Percentiles rank a stretch among this genome's conserved stretches.
Evolutionary conservation across 2,113 vertebrate genomes (phyloP).

Genomic region (Peucedramus taeniatus): DNA sequence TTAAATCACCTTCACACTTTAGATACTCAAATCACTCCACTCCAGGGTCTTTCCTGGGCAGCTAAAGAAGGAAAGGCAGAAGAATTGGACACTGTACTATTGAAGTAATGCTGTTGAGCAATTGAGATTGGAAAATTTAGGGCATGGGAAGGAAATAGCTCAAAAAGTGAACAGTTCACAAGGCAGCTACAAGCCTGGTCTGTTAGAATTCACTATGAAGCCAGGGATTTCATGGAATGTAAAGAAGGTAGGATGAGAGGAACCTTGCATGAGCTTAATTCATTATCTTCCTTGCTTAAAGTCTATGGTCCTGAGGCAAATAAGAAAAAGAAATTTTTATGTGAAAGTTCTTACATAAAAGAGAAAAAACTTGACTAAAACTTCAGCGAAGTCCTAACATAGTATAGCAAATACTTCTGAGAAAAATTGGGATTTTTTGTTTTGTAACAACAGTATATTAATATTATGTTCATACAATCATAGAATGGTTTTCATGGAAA

Average conservation of each 20-base stretch:
- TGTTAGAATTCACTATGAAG: background rate
- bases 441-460: background rate
- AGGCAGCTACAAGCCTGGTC: background rate
- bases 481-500: background rate
- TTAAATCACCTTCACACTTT: background rate
- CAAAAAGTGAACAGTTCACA: background rate
- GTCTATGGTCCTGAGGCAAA: background rate
- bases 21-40: background rate
- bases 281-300: background rate
- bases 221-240: background rate
- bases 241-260: background rate
- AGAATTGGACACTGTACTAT: background rate
- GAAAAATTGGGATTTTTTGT: background rate
- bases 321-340: background rate
- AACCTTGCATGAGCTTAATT: background rate
- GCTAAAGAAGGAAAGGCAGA: background rate
- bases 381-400: background rate
- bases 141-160: background rate
- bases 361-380: background rate
- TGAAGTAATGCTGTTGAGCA: background rate
- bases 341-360: background rate
- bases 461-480: background rate
- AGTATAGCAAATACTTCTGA: background rate
- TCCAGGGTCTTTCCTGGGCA: background rate
- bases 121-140: background rate